Base-by-base conservation (phyloP, 2,888 invertebrate species). In the Lasioglossum malachurum region DNA sequence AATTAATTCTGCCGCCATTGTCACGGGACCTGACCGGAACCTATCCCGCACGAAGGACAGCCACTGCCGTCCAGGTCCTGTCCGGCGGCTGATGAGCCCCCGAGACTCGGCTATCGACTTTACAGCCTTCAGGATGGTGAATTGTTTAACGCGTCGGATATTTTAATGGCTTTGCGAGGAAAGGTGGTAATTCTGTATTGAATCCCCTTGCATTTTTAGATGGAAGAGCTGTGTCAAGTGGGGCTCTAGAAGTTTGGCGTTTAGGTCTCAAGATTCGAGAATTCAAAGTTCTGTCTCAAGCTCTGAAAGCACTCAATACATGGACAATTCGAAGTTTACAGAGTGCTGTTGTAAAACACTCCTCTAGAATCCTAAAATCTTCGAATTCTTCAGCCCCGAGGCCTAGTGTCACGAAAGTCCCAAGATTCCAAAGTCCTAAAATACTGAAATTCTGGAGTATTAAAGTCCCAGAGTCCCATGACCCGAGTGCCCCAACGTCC, bases 1-100 rank as follows among this genome's bases (percentile, higher is more conserved):
- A 77, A 75, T 79, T 83, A 72, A 72, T 84, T 84, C 67, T 57
- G n/a, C 27, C 31, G 38, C 23, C 23, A 76, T 80, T 80, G 83
- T 83, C 75, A 71, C 49, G 83, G 46, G 72, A 64, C 60, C 23
- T 8, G 14, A 41, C 49, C 64, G 35, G 64, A 49, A 67, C 23
- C 49, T 46, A 27, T 44, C 38, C 41, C 46, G 60, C 31, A 46
- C 46, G 46, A 67, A 38, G 19, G 35, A 60, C 71, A 27, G 41
- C 4, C 31, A 60, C 23, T 60, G 31, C 49, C 38, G 35, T 74
- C n/a, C 49, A 72, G 44, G 19, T 16, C 31, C 31, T 41, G 67
- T 31, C 19, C 44, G 16, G 35, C 8, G n/a, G 38, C 14, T 31
- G 35, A 46, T 35, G 16, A 16, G 14, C 14, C n/a, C 14, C 12